These are phyloP conservation scores for Heliocidaris erythrogramma DNA, from an alignment of 35 echinoderm and acorn worm species.

Conservation along the genomic window DNA sequence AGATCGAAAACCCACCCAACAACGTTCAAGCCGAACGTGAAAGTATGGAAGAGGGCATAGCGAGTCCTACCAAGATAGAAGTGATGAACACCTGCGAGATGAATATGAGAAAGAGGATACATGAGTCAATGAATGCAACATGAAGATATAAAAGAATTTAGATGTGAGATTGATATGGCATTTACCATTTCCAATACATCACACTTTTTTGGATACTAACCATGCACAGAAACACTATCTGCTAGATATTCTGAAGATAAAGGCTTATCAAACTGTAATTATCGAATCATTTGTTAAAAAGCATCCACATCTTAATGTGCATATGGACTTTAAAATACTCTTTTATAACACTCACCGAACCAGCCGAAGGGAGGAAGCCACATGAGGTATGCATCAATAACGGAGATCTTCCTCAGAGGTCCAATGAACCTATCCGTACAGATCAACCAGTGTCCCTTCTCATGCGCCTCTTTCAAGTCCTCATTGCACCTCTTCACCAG, in stretches of 20 bases:
- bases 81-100: constrained; percentile 59
- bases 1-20: constrained; percentile 70
- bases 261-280: not conserved
- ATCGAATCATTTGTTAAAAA: not conserved
- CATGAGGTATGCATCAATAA: constrained; percentile 44
- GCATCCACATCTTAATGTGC: not conserved
- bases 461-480: not conserved
- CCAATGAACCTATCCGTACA: not conserved
- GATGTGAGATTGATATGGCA: not conserved
- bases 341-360: constrained; percentile 1
- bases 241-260: not conserved
- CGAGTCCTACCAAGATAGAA: constrained; percentile 52
- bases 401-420: not conserved
- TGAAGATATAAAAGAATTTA: not conserved
- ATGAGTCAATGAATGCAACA: not conserved
- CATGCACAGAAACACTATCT: not conserved
- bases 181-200: not conserved
- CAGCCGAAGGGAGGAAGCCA: constrained; percentile 42
- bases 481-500: constrained; percentile 17
- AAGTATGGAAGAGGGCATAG: constrained; percentile 48
- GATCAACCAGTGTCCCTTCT: constrained; percentile 12
- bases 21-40: constrained; percentile 59
- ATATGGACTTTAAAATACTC: not conserved
- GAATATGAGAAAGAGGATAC: not conserved
- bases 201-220: not conserved